Base-by-base conservation (phyloP, 2,797 vertebrate species). In the Morus bassanus region DNA sequence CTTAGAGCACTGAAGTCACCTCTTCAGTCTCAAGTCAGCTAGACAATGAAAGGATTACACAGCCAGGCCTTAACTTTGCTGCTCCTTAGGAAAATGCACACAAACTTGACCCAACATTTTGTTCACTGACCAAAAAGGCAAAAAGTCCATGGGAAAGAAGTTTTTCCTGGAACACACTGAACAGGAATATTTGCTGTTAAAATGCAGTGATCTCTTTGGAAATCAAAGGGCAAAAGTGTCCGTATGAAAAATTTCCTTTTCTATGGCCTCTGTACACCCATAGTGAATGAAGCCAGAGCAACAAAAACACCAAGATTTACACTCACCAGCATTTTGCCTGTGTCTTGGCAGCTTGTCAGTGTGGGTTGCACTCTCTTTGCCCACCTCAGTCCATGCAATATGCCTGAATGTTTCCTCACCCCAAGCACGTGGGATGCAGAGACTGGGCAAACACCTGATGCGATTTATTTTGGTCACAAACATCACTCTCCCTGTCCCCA, bases 401-500 rank as follows among this genome's bases (percentile, higher is more conserved):
- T 18, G 9, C 51, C 63, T 60, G 18, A 60, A 50, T 2, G 3
- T 37, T 11, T 88, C 60, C 48, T 70, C 33, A 53, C 11, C 16
- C 31, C 53, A 35, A 9, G 27, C 24, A 14, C 0, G 0, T 9
- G 17, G 43, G 18, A 39, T 70, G 59, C 56, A 63, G 86, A 56
- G 60, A 9, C 27, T 25, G 16, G 45, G 61, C 18, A 60, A 43
- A 77, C 24, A 25, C 13, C 27, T 27, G 24, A 11, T 22, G 35
- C 0, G 2, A 63, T 92, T 74, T 63, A 30, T 61, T 90, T 83
- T 2, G 4, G 25, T 89, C 63, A 15, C 37, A 82, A 24, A 27
- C 23, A 18, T 43, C 19, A n/a, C 35, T 5, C 18, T 4, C 3
- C 12, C 12, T 5, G 1, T 12, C 13, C 16, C 46, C 5, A 6